Percentiles rank a stretch among this genome's conserved stretches.
These are phyloP conservation scores for Drosophila longiperda DNA, from an alignment of 2,888 invertebrate genomes.

Conservation along the genomic window DNA sequence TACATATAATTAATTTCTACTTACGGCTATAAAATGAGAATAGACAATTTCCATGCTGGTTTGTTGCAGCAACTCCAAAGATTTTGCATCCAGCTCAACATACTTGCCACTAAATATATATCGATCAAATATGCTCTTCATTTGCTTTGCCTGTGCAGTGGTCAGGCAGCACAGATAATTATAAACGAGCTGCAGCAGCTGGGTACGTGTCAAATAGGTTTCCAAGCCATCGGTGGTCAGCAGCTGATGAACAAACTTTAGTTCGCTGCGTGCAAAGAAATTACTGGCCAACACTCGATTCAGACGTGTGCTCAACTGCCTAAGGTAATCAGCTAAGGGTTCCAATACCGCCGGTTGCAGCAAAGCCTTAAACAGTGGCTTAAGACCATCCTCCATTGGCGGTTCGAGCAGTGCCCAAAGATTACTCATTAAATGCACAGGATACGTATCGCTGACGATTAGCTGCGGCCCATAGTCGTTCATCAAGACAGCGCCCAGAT, in stretches of 20 bases:
- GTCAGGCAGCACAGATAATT: constrained; percentile 88
- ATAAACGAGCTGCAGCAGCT: constrained; percentile 85
- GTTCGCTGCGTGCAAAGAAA: constrained; percentile 87
- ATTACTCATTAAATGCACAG: constrained; percentile 79
- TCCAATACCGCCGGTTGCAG: constrained; percentile 75
- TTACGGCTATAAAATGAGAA: constrained; percentile 83
- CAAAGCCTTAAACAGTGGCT: constrained; percentile 67
- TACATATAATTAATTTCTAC: neutral
- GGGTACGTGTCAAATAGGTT: constrained; percentile 68
- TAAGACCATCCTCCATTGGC: constrained; percentile 55
- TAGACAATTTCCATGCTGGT: constrained; percentile 86
- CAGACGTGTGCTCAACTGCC: constrained; percentile 55
- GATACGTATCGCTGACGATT: constrained; percentile 81
- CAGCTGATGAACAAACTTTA: constrained; percentile 85
- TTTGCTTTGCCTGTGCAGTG: constrained; percentile 87
- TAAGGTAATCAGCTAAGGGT: constrained; percentile 73
- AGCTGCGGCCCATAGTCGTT: constrained; percentile 80
- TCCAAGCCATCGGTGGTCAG: constrained; percentile 77
- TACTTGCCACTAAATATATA: constrained; percentile 88
- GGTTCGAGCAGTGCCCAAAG: constrained; percentile 78
- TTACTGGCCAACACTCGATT: constrained; percentile 81
- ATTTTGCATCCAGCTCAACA: constrained; percentile 86
- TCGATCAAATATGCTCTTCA: constrained; percentile 87
- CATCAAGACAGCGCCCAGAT: constrained; percentile 82
- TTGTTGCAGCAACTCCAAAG: constrained; percentile 86